phyloP scores from a whole-genome alignment of 2,113 vertebrate species.

The Muntiacus muntjak region DNA sequence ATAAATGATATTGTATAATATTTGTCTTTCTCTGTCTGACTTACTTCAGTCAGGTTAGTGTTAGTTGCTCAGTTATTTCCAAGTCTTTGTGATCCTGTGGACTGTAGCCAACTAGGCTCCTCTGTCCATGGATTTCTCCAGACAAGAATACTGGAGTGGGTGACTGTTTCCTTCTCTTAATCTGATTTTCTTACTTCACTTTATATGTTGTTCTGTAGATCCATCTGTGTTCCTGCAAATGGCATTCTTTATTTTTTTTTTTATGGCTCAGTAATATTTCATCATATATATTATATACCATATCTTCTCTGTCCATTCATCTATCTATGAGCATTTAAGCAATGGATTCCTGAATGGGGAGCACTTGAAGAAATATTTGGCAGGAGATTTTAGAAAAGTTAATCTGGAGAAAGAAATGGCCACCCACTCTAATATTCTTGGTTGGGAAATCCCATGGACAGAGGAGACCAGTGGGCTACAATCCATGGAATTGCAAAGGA shows the following conservation, averaged over 20 bases:
- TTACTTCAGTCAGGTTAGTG: not conserved
- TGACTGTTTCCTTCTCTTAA: not conserved
- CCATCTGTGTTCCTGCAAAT: not conserved
- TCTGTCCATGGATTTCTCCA: not conserved
- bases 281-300: not conserved
- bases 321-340: not conserved
- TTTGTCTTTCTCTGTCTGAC: not conserved
- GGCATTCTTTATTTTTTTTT: not conserved
- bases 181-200: not conserved
- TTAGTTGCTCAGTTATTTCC: not conserved
- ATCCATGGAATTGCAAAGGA: not conserved
- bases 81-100: not conserved
- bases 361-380: not conserved
- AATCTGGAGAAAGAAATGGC: not conserved
- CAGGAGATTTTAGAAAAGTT: not conserved
- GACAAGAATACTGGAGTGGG: not conserved
- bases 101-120: not conserved
- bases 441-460: not conserved
- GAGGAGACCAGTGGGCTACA: not conserved
- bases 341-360: not conserved
- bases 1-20: too few relatives aligned
- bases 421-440: not conserved
- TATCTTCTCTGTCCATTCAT: not conserved
- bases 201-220: not conserved
- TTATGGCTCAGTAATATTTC: not conserved